Conservation (phyloP, 1,140 invertebrate genomes). For the Branchinecta lynchi region DNA sequence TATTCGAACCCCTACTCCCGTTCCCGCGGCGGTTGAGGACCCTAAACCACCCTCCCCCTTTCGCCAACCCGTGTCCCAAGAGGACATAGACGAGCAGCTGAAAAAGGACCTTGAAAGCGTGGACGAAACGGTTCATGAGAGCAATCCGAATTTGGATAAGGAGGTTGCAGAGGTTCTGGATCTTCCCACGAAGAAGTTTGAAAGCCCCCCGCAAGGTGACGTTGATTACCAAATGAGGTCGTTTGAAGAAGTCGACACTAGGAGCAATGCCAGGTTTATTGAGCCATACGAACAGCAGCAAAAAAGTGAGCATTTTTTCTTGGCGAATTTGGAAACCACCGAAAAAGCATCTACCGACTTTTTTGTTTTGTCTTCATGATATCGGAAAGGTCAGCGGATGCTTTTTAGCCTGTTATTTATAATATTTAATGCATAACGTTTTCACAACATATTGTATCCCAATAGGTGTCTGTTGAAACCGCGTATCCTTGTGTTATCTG, state of each 20-base stretch:
- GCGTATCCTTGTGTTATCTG: too few species aligned
- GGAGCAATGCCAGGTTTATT: neutral
- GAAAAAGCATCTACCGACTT: too few species aligned
- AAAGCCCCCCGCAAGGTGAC: neutral
- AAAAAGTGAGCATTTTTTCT: neutral
- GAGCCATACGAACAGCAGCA: neutral
- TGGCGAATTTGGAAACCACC: too few species aligned
- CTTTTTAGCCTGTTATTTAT: too few species aligned
- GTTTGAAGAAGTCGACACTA: neutral
- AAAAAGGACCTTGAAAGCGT: slow-evolving; percentile 19
- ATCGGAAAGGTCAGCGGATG: too few species aligned
- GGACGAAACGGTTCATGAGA: slow-evolving; percentile 12
- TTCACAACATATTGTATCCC: too few species aligned
- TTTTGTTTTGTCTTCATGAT: too few species aligned
- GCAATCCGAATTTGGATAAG: neutral
- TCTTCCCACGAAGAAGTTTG: slow-evolving; percentile 23
- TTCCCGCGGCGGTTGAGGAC: neutral
- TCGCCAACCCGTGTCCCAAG: slow-evolving; percentile 19
- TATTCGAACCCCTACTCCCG: neutral
- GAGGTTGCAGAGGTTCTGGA: neutral
- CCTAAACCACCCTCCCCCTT: neutral
- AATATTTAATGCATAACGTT: too few species aligned
- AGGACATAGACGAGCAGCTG: slow-evolving; percentile 16
- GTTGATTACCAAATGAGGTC: neutral
- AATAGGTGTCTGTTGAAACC: too few species aligned